Base-by-base conservation (phyloP, 2,888 invertebrate species). In the Acanthococcus lagerstroemiae region DNA sequence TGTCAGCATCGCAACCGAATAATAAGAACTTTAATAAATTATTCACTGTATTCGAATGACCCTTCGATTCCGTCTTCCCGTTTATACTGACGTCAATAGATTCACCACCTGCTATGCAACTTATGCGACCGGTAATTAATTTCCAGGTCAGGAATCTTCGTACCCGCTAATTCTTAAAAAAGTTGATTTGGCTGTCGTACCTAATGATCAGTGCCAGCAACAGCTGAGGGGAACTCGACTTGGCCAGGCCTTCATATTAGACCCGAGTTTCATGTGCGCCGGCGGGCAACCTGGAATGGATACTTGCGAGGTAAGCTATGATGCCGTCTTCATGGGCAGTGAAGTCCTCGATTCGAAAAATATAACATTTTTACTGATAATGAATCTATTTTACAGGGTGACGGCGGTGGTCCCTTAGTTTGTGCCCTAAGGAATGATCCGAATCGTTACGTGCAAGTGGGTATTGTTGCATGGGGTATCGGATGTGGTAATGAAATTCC, bases 381-480 rank as follows among this genome's bases (percentile, higher is more conserved):
- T n/a, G n/a, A n/a, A n/a, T n/a, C n/a, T n/a, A n/a, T n/a, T n/a
- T n/a, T n/a, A n/a, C 70, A 77, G 78, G 92, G 93, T 65, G 93
- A 93, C 73, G 93, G 93, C 3, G 93, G 93, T 72, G 91, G 92
- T 56, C 92, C 93, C 0, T 80, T 93, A 78, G 90, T 92, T 0
- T 93, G 93, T 75, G 90, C 91, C 75, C 83, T 86, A 22, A 82
- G 85, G 26, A 90, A 90, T 55, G 82, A 83, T n/a, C 52, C 24
- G 9, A 61, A 69, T 24, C 55, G 67, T 27, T 90, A 88, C 89
- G 86, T 90, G 73, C 78, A 92, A 17, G 88, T 89, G 3, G 93
- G 93, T n/a, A 84, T 93, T n/a, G 92, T 93, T 2, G 90, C 90
- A 46, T 93, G 93, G 93, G 93, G 93, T 55, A 90, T 94, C 70